Conservation (phyloP, 2,888 invertebrate species). For the Drosophila siamana region DNA sequence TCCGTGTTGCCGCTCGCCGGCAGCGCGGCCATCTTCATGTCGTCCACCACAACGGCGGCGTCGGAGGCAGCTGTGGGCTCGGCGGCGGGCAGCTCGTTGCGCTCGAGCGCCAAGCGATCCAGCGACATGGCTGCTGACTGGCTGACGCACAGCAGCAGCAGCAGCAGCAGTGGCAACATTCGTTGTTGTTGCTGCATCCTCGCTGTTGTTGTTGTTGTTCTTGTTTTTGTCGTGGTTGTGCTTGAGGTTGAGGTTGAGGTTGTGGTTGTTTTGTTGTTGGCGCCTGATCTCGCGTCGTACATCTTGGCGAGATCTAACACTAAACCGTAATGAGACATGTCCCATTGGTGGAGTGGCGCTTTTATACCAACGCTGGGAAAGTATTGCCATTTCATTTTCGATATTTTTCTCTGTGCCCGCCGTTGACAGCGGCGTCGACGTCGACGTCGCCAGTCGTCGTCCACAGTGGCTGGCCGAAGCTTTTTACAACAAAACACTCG, state of each 20-base stretch:
- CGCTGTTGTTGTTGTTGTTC: conserved; percentile 19
- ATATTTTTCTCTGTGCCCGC: conserved; percentile 66
- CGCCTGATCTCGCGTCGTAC: conserved; percentile 81
- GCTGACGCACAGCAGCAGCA: conserved; percentile 33
- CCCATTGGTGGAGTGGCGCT: conserved; percentile 83
- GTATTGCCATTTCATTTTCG: conserved; percentile 82
- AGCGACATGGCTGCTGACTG: conserved; percentile 74
- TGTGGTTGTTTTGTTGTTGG: conserved; percentile 36
- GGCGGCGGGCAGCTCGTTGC: conserved; percentile 65
- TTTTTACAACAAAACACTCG: conserved; percentile 18
- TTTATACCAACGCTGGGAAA: conserved; percentile 84
- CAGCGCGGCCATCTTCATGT: conserved; percentile 72
- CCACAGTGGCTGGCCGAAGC: too few relatives aligned
- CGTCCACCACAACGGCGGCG: conserved; percentile 68
- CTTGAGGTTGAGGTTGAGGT: conserved; percentile 39
- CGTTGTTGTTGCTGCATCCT: conserved; percentile 23
- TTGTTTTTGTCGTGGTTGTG: too few relatives aligned
- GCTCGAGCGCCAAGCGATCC: conserved; percentile 74
- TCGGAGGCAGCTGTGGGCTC: conserved; percentile 31
- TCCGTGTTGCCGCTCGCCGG: conserved; percentile 68
- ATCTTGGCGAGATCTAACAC: conserved; percentile 85
- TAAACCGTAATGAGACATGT: conserved; percentile 85
- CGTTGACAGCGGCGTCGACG: conserved; percentile 22
- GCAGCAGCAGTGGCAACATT: conserved; percentile 30
- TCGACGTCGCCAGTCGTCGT: too few relatives aligned